Evolutionary conservation across 2,113 vertebrate species (phyloP).

Genomic region (Gila orcuttii): DNA sequence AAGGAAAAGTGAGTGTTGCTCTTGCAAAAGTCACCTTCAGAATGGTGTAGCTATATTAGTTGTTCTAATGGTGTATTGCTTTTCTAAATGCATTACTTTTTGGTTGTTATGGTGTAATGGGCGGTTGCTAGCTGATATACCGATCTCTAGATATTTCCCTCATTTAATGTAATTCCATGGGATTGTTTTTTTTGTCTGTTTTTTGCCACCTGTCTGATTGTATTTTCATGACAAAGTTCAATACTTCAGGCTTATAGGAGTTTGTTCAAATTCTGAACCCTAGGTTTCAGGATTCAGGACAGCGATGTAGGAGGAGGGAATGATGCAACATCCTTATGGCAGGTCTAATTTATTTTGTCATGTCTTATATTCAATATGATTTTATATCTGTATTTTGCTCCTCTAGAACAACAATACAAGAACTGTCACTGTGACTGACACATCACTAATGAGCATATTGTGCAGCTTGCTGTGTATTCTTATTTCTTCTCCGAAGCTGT

Average conservation of each 20-base stretch:
- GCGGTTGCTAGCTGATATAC: background rate
- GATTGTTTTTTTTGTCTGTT: background rate
- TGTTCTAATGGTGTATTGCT: background rate
- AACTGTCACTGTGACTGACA: slow-evolving; percentile 1
- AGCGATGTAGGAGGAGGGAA: background rate
- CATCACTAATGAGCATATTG: slow-evolving; percentile 22
- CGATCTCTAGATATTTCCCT: background rate
- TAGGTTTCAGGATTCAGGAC: background rate
- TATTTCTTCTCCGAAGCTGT: slow-evolving; percentile 12
- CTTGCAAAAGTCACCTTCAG: background rate
- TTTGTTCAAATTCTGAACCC: background rate
- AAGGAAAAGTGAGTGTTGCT: background rate
- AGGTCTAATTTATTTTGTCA: slow-evolving; percentile 14
- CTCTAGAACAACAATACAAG: slow-evolving; percentile 2
- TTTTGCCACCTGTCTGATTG: background rate
- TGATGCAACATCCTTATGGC: background rate
- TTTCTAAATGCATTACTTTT: background rate
- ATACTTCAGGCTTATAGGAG: background rate
- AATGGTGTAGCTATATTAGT: background rate
- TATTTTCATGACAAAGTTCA: background rate
- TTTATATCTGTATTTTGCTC: slow-evolving; percentile 20
- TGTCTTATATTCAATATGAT: background rate
- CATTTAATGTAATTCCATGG: background rate
- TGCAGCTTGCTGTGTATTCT: slow-evolving; percentile 3
- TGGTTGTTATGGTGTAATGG: background rate